Base-by-base conservation (phyloP, 1,140 invertebrate species). In the Chironomus tepperi region DNA sequence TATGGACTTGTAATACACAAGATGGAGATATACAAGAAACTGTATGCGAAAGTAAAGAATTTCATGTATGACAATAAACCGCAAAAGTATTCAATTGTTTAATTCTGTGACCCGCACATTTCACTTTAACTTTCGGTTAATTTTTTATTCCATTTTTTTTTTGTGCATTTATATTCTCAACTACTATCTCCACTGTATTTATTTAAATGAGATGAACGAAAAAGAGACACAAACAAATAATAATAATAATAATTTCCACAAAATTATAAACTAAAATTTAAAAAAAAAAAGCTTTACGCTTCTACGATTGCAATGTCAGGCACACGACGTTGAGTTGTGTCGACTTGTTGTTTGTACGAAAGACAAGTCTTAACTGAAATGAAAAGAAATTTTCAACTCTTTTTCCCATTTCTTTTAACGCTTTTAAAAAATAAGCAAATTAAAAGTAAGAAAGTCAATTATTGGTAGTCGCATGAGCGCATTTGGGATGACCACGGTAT, bases 341-440 rank as follows among this genome's bases (percentile, higher is more conserved):
- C 65, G 65, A 70, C 65, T 18, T 19, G 16, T 70, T 70, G 65
- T 21, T 19, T 70, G 65, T 9, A 21, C 19, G 65, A 70, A 16
- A 70, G 65, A 70, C 65, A 70, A 70, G 65, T 70, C 65, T 70
- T 18, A 70, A 70, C 65, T 70, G 65, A 70, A 70, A 70, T 70
- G 65, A 70, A 70, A 70, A 70, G 65, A 70, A 70, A 70, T 70
- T 57, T 70, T 70, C 18, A 70, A 70, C 65, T 70, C 65, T 70
- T 70, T 70, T 70, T 70, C 47, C 43, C 47, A 57, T 57, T 57
- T 57, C 47, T 57, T 34, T 34, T 57, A 57, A 57, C 47, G 47
- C 47, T 57, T 57, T 57, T 57, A 34, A 34, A 34, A 34, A 34
- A n/a, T n/a, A n/a, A 34, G 24, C 24, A 34, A 34, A 34, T 34